Evolutionary conservation across 1,140 invertebrate genomes (phyloP), one percentile per base, ranked within the genome.

Genomic region (Stegodyphus dumicola): DNA sequence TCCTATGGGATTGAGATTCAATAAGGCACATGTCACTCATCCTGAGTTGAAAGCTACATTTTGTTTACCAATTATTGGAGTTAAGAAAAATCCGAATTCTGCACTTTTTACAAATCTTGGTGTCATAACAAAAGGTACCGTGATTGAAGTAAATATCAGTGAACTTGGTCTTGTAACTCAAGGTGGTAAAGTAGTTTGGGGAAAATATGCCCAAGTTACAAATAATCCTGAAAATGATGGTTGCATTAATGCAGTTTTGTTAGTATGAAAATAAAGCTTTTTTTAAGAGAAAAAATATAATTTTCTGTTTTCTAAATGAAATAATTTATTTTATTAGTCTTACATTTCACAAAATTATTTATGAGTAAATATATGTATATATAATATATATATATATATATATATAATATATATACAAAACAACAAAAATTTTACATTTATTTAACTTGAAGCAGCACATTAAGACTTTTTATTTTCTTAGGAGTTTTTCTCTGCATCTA

Each of bases 171-270:
- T 99, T 69, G 99, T 99, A 0, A 99, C 98, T 10, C 97, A 99
- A 91, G 95, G 96, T 56, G 99, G 99, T 81, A 99, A 99, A 94
- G 97, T 99, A 86, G 96, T 99, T 2, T 99, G 98, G 98, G 99
- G 98, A 87, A 99, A 99, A 93, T 99, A 99, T 92, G 99, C 99
- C 0, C 99, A 99, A 91, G 98, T 99, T 15, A 99, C 98, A 0
- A 99, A 99, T 91, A 98, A 99, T 92, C 99, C 99, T 7, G 99
- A 99, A 91, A 99, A 99, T 92, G 99, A 99, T 94, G 99, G 99
- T 52, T 99, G 98, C 90, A 99, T 99, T 71, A 99, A 99, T 94
- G 98, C 98, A 90, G 96, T 99, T 85, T 92, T 99, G 71, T 93
- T 99, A 89, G 96, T 99, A 88, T 99, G 94, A 95, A 88, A 75